phyloP scores from a whole-genome alignment of 1,140 invertebrate species.

The Drosophila funebris region DNA sequence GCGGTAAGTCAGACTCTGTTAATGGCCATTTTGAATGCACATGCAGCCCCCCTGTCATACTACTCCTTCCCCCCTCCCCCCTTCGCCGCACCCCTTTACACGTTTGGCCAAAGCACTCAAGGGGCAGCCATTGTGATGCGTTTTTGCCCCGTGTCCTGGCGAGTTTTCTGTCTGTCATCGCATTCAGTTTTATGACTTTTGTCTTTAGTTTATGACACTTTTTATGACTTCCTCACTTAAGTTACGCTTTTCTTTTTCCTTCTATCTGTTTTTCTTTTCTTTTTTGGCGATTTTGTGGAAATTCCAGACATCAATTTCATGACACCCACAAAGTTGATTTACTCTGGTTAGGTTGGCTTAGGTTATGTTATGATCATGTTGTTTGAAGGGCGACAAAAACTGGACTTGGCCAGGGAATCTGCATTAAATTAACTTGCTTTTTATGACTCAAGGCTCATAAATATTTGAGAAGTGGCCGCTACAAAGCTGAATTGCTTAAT shows the following conservation, averaged over 20 bases:
- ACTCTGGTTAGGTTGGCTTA: conserved; percentile 8
- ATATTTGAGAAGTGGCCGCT: conserved; percentile 11
- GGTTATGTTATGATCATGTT: conserved; percentile 24
- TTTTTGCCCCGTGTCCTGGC: not conserved
- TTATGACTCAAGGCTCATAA: conserved; percentile 25
- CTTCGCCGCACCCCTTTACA: not conserved
- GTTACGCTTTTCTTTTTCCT: conserved; percentile 6
- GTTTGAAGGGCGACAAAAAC: conserved; percentile 31
- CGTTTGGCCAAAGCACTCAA: not conserved
- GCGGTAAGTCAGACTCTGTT: conserved; percentile 5
- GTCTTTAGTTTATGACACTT: conserved; percentile 60
- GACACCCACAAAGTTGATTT: conserved; percentile 25
- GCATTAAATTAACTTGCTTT: conserved; percentile 33
- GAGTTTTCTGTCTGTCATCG: conserved; percentile 18
- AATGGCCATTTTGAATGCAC: conserved; percentile 13
- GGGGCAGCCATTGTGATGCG: not conserved
- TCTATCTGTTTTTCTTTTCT: not conserved
- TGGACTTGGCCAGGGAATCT: conserved; percentile 4
- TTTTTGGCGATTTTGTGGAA: conserved; percentile 4
- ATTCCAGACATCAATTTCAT: conserved; percentile 36
- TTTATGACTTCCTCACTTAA: conserved; percentile 57
- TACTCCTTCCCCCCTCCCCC: not conserved
- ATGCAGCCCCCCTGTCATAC: too few species aligned
- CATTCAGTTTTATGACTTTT: conserved; percentile 50
- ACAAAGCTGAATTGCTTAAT: conserved; percentile 11